Base-by-base conservation (phyloP, 2,797 vertebrate species). In the Mormyrops attenuatus region DNA sequence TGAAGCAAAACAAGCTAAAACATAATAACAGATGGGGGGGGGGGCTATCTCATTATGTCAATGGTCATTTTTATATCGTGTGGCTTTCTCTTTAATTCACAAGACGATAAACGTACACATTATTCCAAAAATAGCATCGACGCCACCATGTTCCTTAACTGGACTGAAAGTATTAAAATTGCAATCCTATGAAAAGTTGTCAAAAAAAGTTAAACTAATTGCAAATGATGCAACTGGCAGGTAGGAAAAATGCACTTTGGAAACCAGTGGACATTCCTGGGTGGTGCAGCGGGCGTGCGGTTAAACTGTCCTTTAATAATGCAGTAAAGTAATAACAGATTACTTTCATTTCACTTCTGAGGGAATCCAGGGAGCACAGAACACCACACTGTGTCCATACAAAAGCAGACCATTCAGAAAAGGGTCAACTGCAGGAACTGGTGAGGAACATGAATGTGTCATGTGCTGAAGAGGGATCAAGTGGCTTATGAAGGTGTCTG, bases 301-400 rank as follows among this genome's bases (percentile, higher is more conserved):
- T 69, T 38, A 69, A 69, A 69, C 69, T 73, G 69, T 73, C 77
- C 38, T 82, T 82, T 47, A 82, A 82, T 82, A 82, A 82, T 44
- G 77, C 38, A 47, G 77, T 47, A 82, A 82, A 82, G 41, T n/a
- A 82, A 47, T 44, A 44, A 82, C 38, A 82, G 77, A 82, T 82
- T 82, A 82, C 38, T 44, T 82, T 82, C 41, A 82, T 82, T 82
- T 82, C 38, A 82, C 38, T 22, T 44, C 77, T 82, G 77, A n/a
- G 15, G 77, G 77, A 82, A n/a, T 44, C 15, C 77, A n/a, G 38
- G 38, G 20, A 82, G 38, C 17, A 82, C 6, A 82, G 77, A 82
- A 47, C 38, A n/a, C 20, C 77, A 22, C 38, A 41, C 41, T 8
- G 73, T 44, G 41, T 44, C 77, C 77, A 47, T 47, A 44, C 17